Base-by-base conservation (phyloP, 2,888 invertebrate species). In the Rhabditoides inermis region DNA sequence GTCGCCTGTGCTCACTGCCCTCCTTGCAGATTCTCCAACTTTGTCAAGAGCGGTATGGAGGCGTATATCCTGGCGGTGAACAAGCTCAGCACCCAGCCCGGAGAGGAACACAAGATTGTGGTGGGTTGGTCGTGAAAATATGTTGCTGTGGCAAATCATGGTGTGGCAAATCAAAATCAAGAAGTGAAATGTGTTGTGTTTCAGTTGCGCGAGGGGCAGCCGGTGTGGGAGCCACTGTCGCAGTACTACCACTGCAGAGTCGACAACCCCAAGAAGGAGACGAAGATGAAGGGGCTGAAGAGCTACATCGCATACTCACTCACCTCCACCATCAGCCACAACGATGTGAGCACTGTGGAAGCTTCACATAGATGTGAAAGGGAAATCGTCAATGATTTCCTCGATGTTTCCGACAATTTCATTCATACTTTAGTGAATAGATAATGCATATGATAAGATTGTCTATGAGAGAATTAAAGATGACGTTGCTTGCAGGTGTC, bases 271-370 rank as follows among this genome's bases (percentile, higher is more conserved):
- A 94, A 92, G 77, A 95, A 98, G 78, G 92, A 92, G 79, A 86
- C 88, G 0, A 98, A 98, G 81, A 84, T 95, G 76, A 92, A 92
- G 77, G 95, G 77, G 39, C 84, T 95, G 69, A 95, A 95, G 80
- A 92, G 90, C 74, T 98, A 87, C 75, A 95, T 95, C 70, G 91
- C 91, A 44, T 95, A 95, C 80, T 89, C 91, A 75, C 79, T 95
- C 58, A 92, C 90, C 49, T 92, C 92, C 2, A 88, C 90, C 59
- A 83, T 84, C 79, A 79, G 79, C 72, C 61, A 56, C 37, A 69
- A n/a, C n/a, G n/a, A n/a, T n/a, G n/a, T n/a, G n/a, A n/a, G n/a
- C n/a, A n/a, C n/a, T n/a, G n/a, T n/a, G n/a, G n/a, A n/a, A n/a
- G n/a, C n/a, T n/a, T n/a, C n/a, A n/a, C n/a, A n/a, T n/a, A n/a